These are phyloP conservation scores for Mustela nigripes DNA, from an alignment of 2,113 vertebrate genomes.

Conservation along the genomic window DNA sequence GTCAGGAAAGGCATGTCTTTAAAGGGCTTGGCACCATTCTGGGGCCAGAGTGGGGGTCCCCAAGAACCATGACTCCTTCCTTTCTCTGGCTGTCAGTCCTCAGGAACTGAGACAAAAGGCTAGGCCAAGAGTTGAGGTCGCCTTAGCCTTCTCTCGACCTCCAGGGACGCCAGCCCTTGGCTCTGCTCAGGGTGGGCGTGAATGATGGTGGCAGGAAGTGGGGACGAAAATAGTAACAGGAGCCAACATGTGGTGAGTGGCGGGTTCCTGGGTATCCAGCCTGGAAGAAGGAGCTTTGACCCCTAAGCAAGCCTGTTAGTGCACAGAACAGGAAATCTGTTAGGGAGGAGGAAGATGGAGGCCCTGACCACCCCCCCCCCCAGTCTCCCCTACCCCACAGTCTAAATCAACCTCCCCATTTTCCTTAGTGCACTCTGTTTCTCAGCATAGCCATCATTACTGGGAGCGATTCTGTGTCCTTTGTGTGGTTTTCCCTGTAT, in stretches of 20 bases:
- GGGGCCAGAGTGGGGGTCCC: background rate
- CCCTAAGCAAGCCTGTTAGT: background rate
- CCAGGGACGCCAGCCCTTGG: background rate
- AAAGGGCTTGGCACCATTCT: background rate
- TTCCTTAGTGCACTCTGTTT: background rate
- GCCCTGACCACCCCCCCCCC: too few relatives aligned
- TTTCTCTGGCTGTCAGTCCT: background rate
- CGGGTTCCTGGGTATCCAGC: background rate
- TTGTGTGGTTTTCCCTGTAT: background rate
- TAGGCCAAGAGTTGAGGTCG: background rate
- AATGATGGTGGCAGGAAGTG: background rate
- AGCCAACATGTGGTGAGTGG: background rate
- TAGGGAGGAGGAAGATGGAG: background rate
- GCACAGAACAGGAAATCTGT: background rate
- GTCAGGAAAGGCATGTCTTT: background rate
- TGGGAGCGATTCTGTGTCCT: background rate
- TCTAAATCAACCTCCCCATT: background rate
- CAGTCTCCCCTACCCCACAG: background rate
- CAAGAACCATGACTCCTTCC: background rate
- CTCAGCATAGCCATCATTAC: background rate
- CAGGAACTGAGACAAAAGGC: background rate
- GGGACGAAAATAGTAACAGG: background rate
- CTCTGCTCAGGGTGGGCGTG: background rate
- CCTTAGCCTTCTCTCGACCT: background rate
- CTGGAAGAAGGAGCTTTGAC: background rate